Percentiles rank a stretch among this genome's conserved stretches.
Conservation (phyloP, 2,113 vertebrate genomes). For the Malurus alboscapulatus region DNA sequence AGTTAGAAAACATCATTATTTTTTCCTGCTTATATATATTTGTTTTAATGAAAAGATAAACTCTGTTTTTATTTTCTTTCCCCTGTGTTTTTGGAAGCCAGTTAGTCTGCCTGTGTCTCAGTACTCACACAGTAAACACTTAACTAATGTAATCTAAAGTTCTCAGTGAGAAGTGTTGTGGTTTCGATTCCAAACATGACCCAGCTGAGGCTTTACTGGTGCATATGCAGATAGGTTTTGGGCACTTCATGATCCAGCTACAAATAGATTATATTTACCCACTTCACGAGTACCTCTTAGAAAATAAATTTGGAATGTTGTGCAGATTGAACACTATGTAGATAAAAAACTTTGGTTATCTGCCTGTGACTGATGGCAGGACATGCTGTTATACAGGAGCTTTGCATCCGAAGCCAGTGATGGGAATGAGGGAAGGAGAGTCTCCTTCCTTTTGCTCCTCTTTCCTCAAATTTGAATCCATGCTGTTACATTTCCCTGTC, state of each 20-base stretch:
- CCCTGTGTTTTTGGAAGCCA: not conserved
- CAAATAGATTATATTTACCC: not conserved
- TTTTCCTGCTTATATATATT: not conserved
- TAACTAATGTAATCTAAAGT: not conserved
- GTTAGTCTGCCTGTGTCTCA: not conserved
- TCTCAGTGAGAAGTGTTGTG: not conserved
- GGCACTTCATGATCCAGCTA: not conserved
- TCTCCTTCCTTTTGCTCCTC: not conserved
- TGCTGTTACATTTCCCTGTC: not conserved
- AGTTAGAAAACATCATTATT: not conserved
- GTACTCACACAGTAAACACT: not conserved
- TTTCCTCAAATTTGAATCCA: not conserved
- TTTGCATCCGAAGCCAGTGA: not conserved
- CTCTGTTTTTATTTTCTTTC: not conserved
- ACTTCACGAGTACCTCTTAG: not conserved
- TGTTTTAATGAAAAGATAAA: not conserved
- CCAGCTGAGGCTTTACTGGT: not conserved
- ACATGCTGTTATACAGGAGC: accelerated
- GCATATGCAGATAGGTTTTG: not conserved
- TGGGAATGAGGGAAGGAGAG: not conserved
- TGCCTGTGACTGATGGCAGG: not conserved
- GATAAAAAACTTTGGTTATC: not conserved
- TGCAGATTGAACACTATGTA: not conserved
- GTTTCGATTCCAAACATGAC: not conserved
- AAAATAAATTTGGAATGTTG: not conserved